Percentiles rank a stretch among this genome's conserved stretches.
Evolutionary conservation across 2,797 vertebrate genomes (phyloP).

Genomic region (Okamejei kenojei): DNA sequence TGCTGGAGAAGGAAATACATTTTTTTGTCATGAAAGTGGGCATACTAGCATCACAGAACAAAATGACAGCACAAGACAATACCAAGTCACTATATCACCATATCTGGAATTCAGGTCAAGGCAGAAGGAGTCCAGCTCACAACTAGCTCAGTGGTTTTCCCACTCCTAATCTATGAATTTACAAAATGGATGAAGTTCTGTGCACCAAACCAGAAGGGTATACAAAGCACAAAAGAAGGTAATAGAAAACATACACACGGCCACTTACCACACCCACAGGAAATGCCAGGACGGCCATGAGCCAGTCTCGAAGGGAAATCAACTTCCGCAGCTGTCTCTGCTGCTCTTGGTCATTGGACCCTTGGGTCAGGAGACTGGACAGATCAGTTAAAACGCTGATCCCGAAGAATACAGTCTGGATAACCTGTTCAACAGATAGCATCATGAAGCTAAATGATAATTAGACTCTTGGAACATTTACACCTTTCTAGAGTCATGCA

Average conservation of each 20-base stretch:
- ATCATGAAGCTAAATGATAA: neutral
- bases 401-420: slow-evolving; percentile 91
- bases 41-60: too few species aligned
- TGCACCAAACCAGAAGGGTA: neutral
- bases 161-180: neutral
- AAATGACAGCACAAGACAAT: too few species aligned
- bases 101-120: neutral
- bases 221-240: neutral
- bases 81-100: too few species aligned
- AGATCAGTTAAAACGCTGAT: slow-evolving; percentile 89
- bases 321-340: slow-evolving; percentile 88
- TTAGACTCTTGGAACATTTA: too few species aligned
- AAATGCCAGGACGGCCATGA: slow-evolving; percentile 89
- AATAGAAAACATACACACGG: neutral
- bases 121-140: neutral
- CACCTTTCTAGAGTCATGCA: too few species aligned
- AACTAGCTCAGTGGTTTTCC: neutral
- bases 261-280: slow-evolving; percentile 86
- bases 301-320: slow-evolving; percentile 85
- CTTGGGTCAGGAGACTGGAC: slow-evolving; percentile 86
- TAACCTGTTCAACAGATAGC: slow-evolving; percentile 64
- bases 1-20: too few species aligned
- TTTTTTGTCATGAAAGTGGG: too few species aligned
- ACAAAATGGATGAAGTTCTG: neutral
- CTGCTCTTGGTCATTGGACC: slow-evolving; percentile 80